Evolutionary conservation across 2,888 invertebrate species (phyloP).

Genomic region (Clitarchus hookeri): DNA sequence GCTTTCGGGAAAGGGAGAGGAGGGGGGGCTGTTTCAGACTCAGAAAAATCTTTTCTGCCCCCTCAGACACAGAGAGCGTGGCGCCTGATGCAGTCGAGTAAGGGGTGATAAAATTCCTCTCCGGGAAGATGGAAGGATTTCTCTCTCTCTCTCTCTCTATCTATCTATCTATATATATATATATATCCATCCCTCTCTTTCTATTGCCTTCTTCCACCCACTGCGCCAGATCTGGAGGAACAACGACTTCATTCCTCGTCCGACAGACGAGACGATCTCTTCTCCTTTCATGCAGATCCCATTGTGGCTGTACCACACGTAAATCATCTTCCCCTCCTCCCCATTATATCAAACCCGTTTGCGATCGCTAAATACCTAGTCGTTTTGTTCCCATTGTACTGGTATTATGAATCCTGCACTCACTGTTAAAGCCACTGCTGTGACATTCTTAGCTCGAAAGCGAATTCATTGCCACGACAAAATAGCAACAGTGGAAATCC

Average conservation of each 20-base stretch:
- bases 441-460: neutral
- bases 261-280: no score
- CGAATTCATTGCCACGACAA: no score
- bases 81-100: constrained; percentile 1
- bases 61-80: neutral
- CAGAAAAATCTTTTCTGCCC: neutral
- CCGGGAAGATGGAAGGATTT: constrained; percentile 1
- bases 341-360: neutral
- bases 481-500: no score
- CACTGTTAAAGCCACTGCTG: neutral
- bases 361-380: neutral
- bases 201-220: neutral
- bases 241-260: neutral
- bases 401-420: neutral
- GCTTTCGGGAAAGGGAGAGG: no score
- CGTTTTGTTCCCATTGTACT: neutral
- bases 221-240: neutral
- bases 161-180: neutral
- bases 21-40: neutral
- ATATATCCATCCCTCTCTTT: neutral
- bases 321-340: neutral
- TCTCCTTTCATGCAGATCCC: neutral
- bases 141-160: neutral
- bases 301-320: neutral
- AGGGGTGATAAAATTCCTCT: constrained; percentile 14